Evolutionary conservation across 2,888 invertebrate genomes (phyloP).

Genomic region (Catocala nupta): DNA sequence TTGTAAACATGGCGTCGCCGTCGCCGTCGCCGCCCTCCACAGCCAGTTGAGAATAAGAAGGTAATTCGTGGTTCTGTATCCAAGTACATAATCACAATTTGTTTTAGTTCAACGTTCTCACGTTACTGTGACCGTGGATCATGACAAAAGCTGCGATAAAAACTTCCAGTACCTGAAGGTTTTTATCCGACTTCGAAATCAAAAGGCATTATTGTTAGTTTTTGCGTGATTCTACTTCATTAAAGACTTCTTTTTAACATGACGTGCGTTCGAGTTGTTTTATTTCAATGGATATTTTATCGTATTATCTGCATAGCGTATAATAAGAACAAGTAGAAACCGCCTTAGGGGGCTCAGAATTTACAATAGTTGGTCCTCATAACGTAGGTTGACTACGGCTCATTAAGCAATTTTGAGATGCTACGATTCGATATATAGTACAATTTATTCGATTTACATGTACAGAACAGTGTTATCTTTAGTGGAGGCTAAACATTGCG

Average conservation of each 20-base stretch:
- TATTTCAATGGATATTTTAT: conserved; percentile 2
- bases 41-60: conserved; percentile 42
- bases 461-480: too few species aligned
- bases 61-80: conserved; percentile 49
- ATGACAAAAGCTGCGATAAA: conserved; percentile 25
- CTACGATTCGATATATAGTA: too few species aligned
- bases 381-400: too few species aligned
- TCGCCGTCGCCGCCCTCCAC: conserved; percentile 56
- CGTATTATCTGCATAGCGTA: neutral
- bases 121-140: conserved; percentile 36
- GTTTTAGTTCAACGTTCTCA: conserved; percentile 31
- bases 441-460: too few species aligned
- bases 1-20: conserved; percentile 84
- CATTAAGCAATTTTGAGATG: too few species aligned
- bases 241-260: neutral
- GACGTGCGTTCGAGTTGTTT: neutral
- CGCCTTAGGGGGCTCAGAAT: too few species aligned
- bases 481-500: too few species aligned
- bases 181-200: conserved; percentile 26
- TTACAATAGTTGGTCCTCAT: too few species aligned
- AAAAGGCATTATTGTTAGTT: conserved; percentile 17
- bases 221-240: conserved; percentile 20
- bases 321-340: too few species aligned
- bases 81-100: conserved; percentile 11
- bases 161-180: conserved; percentile 21